Conservation (phyloP, 2,113 vertebrate genomes). For the Lichenostomus cassidix region DNA sequence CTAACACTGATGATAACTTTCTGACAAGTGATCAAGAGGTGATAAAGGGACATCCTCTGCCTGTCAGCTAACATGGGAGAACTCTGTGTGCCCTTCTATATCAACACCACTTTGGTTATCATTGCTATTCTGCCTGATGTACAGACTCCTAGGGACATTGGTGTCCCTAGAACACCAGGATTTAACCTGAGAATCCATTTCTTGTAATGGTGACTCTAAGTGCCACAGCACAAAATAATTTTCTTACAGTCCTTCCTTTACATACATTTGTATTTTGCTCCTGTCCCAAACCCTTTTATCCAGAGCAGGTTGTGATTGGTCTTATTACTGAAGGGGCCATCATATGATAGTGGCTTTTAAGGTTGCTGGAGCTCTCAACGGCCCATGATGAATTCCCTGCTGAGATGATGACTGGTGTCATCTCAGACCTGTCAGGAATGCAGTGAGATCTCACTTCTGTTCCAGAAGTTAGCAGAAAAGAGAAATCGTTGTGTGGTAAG, state of each 20-base stretch:
- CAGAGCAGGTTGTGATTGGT: background rate
- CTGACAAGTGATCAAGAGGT: background rate
- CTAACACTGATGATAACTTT: background rate
- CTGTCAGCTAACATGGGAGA: background rate
- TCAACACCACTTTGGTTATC: background rate
- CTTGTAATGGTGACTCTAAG: accelerated
- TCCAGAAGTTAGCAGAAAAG: background rate
- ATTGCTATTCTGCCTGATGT: background rate
- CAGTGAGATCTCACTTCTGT: background rate
- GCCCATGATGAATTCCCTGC: background rate
- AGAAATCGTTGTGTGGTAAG: background rate
- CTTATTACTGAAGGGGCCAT: background rate
- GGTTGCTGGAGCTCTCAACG: background rate
- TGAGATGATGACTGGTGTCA: background rate
- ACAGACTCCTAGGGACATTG: background rate
- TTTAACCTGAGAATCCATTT: background rate
- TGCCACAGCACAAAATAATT: background rate
- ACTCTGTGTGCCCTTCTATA: background rate
- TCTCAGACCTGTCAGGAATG: background rate
- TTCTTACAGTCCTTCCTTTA: background rate
- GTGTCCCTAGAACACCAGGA: background rate
- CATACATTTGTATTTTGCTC: background rate
- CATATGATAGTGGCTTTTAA: background rate
- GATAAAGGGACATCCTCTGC: background rate
- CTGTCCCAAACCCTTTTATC: background rate